A percentile compares a stretch with the other conserved stretches of the same genome.
Conservation (phyloP, 1,140 invertebrate species). For the Papilio polytes region DNA sequence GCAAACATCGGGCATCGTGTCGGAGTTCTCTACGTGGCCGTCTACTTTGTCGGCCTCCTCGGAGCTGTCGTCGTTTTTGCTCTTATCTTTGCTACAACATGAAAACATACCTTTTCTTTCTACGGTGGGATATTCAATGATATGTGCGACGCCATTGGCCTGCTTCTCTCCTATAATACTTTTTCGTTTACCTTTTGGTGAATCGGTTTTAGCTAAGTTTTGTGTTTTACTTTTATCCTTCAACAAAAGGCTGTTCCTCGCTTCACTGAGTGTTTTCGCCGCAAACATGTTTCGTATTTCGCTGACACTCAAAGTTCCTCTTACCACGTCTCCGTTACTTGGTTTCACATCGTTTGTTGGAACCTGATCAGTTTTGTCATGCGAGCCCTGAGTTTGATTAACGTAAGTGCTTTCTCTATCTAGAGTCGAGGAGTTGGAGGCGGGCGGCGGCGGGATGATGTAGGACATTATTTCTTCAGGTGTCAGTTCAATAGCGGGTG, state of each 20-base stretch:
- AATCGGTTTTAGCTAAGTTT: conserved; percentile 71
- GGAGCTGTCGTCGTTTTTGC: conserved; percentile 75
- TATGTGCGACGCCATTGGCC: conserved; percentile 77
- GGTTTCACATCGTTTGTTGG: conserved; percentile 55
- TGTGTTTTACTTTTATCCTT: conserved; percentile 78
- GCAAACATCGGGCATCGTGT: conserved; percentile 77
- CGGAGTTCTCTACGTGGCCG: conserved; percentile 66
- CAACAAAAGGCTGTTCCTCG: conserved; percentile 80
- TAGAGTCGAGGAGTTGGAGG: conserved; percentile 76
- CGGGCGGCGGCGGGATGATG: conserved; percentile 92
- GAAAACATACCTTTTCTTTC: conserved; percentile 88
- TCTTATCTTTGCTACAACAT: conserved; percentile 86
- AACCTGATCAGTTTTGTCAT: conserved; percentile 60
- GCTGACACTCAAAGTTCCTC: conserved; percentile 80
- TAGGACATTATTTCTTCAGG: conserved; percentile 91
- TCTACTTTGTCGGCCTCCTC: conserved; percentile 73
- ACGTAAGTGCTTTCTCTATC: conserved; percentile 72
- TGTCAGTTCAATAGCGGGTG: conserved; percentile 89
- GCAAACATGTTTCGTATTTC: conserved; percentile 83
- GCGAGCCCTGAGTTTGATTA: conserved; percentile 70
- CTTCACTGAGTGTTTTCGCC: conserved; percentile 80
- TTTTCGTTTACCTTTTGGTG: conserved; percentile 79
- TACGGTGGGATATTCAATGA: conserved; percentile 88
- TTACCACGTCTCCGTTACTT: conserved; percentile 78
- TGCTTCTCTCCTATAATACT: conserved; percentile 70